Base-by-base conservation (phyloP, 2,797 vertebrate species). In the Channallabes apus region DNA sequence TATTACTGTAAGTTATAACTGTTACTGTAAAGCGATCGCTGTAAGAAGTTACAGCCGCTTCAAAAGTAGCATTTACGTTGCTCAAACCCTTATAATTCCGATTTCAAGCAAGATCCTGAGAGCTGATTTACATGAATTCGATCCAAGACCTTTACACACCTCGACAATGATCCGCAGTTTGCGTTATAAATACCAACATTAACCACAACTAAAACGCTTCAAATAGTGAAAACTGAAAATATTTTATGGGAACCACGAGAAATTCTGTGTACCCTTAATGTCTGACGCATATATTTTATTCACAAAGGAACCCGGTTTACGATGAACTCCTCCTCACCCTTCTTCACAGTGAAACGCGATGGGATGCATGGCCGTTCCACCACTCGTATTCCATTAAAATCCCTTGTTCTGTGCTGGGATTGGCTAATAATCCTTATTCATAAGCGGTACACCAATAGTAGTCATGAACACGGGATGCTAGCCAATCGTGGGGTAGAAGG, bases 401-500 rank as follows among this genome's bases (percentile, higher is more conserved):
- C 32, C 9, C 24, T 11, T 6, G 35, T 79, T 46, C 7, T 41
- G 51, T 2, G 32, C 51, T 46, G 7, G 6, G 62, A 78, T 84
- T 84, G 73, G 83, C 61, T 84, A 46, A 14, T 12, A 7, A 7
- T 58, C 2, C 2, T 27, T 8, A 3, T 27, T 67, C 9, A 7
- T 12, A 7, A 5, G 32, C 14, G 9, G 8, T 69, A 8, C 18
- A 65, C 78, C 38, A 80, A 80, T 65, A 64, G 38, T 65, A 64
- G 38, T 65, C 2, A 65, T 0, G 8, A 20, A 80, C 24, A 29
- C 15, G 5, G 78, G 24, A 51, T 65, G 5, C 17, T 27, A 64
- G 22, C 81, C 82, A 86, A 72, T 71, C 15, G 17, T 18, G 17
- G 35, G 8, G 0, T n/a, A 76, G 62, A 71, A 79, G 73, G 61